These are phyloP conservation scores for Tiliacea citrago DNA, from an alignment of 2,888 invertebrate genomes.

Conservation along the genomic window DNA sequence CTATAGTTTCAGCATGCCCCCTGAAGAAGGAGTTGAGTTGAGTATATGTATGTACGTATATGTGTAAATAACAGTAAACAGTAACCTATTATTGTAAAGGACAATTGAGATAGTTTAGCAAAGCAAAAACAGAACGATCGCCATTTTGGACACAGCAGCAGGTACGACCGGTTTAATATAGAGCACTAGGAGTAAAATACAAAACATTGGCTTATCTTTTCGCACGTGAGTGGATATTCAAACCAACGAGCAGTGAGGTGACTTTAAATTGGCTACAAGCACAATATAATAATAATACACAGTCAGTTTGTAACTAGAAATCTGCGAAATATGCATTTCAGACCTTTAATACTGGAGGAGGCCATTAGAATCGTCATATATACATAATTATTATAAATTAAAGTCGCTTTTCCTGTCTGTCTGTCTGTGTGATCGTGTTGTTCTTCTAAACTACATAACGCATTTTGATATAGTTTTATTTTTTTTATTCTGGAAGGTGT, in stretches of 20 bases:
- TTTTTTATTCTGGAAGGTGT: too few relatives aligned
- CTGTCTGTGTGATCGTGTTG: too few relatives aligned
- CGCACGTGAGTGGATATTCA: constrained; percentile 50
- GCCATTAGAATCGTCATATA: not conserved
- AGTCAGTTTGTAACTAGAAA: not conserved
- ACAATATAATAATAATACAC: constrained; percentile 23
- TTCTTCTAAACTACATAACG: too few relatives aligned
- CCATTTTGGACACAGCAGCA: constrained; percentile 22
- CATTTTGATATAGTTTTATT: too few relatives aligned
- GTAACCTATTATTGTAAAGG: not conserved
- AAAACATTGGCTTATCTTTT: constrained; percentile 50
- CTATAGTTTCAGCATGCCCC: not conserved
- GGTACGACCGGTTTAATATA: constrained; percentile 9
- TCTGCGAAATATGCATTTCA: not conserved
- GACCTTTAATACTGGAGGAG: not conserved
- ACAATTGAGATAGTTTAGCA: not conserved
- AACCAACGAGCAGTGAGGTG: constrained; percentile 51
- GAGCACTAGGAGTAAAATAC: constrained; percentile 45
- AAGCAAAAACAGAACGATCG: constrained; percentile 7
- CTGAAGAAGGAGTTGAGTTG: not conserved
- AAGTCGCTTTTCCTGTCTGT: too few relatives aligned
- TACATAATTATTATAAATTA: too few relatives aligned
- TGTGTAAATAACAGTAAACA: too few relatives aligned
- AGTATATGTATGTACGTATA: too few relatives aligned
- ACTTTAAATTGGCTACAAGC: constrained; percentile 42